Conservation (phyloP, 2,797 vertebrate genomes). For the Protosalanx chinensis region DNA sequence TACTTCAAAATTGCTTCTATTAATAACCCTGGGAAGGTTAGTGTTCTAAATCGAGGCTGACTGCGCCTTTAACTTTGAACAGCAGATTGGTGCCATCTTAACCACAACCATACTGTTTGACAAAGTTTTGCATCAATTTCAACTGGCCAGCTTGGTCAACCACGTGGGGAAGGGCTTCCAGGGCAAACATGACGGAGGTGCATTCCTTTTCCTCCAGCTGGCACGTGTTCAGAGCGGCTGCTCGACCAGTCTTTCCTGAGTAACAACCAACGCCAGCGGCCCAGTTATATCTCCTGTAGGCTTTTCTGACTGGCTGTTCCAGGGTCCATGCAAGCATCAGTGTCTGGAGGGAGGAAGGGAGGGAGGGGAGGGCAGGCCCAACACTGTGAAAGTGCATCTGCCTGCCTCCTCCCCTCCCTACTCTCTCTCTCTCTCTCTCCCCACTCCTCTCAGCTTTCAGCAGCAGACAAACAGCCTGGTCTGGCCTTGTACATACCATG, state of each 20-base stretch:
- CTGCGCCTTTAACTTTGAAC: no score
- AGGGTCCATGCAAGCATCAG: no score
- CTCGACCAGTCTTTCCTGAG: slow-evolving; percentile 66
- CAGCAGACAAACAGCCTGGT: slow-evolving; percentile 1
- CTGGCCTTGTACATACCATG: slow-evolving; percentile 37
- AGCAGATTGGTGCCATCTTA: not conserved
- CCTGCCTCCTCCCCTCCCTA: not conserved
- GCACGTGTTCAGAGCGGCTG: slow-evolving; percentile 47
- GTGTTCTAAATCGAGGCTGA: not conserved
- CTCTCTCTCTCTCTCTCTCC: slow-evolving; percentile 3
- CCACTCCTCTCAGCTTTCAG: not conserved
- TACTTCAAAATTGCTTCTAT: slow-evolving; percentile 19
- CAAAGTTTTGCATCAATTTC: not conserved
- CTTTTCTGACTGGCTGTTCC: not conserved
- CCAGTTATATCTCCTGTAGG: not conserved
- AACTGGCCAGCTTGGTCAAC: slow-evolving; percentile 7
- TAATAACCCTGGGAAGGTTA: slow-evolving; percentile 30
- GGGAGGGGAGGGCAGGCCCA: not conserved
- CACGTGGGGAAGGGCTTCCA: not conserved
- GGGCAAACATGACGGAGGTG: slow-evolving; percentile 15
- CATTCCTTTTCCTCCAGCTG: slow-evolving; percentile 53
- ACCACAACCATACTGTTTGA: not conserved
- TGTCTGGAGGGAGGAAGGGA: not conserved
- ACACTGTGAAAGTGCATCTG: not conserved
- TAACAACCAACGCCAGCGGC: slow-evolving; percentile 28